Evolutionary conservation across 2,113 vertebrate species (phyloP).

Genomic region (Bubo bubo): DNA sequence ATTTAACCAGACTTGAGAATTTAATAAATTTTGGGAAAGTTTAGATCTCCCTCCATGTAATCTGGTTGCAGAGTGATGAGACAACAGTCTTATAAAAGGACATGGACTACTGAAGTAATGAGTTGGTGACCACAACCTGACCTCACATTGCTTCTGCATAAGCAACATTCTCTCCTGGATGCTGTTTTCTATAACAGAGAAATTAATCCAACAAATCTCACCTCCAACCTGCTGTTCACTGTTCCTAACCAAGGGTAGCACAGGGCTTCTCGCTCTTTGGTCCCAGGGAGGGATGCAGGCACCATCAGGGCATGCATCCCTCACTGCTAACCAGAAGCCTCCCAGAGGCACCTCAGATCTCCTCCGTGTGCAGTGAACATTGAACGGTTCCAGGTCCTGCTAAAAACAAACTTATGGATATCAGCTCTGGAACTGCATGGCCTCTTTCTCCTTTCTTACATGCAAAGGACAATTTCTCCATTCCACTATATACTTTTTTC

Average conservation of each 20-base stretch:
- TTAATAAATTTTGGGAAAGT: constrained; percentile 12
- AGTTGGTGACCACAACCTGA: not conserved
- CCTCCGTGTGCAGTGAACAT: rapidly evolving
- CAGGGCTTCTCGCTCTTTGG: not conserved
- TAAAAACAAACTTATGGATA: not conserved
- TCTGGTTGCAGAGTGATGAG: not conserved
- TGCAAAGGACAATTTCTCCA: not conserved
- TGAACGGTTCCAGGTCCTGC: not conserved
- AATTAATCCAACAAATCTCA: not conserved
- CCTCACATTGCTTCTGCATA: not conserved
- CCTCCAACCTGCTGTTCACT: not conserved
- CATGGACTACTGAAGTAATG: not conserved
- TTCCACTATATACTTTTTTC: not conserved
- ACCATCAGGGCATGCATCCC: rapidly evolving
- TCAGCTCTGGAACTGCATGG: not conserved
- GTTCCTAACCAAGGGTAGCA: not conserved
- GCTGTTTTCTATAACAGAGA: not conserved
- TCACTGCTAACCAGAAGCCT: not conserved
- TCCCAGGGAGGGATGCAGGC: not conserved
- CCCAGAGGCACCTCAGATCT: not conserved
- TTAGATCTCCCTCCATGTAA: not conserved
- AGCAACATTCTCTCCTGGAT: not conserved
- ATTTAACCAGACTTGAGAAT: constrained; percentile 10
- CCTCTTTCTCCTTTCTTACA: not conserved
- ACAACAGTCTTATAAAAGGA: not conserved